These are phyloP conservation scores for Percopsis transmontana DNA, from an alignment of 2,113 vertebrate species.

Conservation along the genomic window DNA sequence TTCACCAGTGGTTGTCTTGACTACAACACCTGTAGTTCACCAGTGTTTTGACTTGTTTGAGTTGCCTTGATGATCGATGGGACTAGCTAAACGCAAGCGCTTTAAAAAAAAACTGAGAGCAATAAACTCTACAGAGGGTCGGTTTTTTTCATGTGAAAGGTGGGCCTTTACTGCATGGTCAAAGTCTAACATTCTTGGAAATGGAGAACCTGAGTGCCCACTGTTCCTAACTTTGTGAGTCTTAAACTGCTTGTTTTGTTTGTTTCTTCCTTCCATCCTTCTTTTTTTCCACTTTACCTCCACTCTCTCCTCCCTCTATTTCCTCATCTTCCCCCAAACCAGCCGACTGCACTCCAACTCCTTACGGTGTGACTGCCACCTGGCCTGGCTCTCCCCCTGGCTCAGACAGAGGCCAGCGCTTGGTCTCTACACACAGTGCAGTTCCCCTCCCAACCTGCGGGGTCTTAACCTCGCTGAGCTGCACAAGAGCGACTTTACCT, in stretches of 20 bases:
- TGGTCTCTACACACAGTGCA: constrained; percentile 91
- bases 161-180: too few relatives aligned
- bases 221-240: background rate
- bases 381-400: constrained; percentile 93
- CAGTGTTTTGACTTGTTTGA: too few relatives aligned
- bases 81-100: too few relatives aligned
- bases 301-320: background rate
- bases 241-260: background rate
- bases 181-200: too few relatives aligned
- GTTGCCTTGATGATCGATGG: too few relatives aligned
- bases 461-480: constrained; percentile 91
- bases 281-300: background rate
- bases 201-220: too few relatives aligned
- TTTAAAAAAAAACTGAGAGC: too few relatives aligned
- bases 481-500: constrained; percentile 89
- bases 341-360: constrained; percentile 93
- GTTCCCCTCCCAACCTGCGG: constrained; percentile 79
- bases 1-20: too few relatives aligned
- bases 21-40: too few relatives aligned
- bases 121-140: too few relatives aligned
- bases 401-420: constrained; percentile 87
- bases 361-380: constrained; percentile 89
- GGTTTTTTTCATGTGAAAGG: too few relatives aligned
- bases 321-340: background rate
- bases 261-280: too few relatives aligned